Conservation (phyloP, 2,888 invertebrate species). For the Pyrocoelia pectoralis region DNA sequence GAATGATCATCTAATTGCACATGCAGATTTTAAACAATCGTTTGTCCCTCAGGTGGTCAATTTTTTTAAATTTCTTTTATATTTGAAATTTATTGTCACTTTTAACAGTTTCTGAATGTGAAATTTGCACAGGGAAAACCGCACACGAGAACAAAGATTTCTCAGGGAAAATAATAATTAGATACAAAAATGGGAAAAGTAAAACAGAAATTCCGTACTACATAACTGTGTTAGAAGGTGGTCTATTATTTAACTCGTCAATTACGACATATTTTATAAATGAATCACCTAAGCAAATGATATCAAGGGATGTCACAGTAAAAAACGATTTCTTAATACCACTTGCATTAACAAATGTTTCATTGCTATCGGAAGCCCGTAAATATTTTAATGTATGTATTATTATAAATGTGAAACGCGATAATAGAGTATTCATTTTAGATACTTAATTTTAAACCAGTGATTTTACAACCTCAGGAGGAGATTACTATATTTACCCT, state of each 20-base stretch:
- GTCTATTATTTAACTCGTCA: conserved; percentile 65
- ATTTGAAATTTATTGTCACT: neutral
- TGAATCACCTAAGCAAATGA: conserved; percentile 50
- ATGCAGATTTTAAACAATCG: too few relatives aligned
- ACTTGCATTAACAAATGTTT: conserved; percentile 75
- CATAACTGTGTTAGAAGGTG: conserved; percentile 66
- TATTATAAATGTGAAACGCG: neutral
- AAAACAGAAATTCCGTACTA: conserved; percentile 71
- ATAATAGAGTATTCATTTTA: conserved; percentile 51
- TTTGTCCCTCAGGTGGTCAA: too few relatives aligned
- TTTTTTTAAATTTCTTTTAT: conserved; percentile 57
- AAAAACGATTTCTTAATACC: conserved; percentile 79
- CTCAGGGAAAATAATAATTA: conserved; percentile 66
- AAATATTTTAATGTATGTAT: conserved; percentile 67
- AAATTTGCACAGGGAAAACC: conserved; percentile 62
- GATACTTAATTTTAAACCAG: conserved; percentile 69
- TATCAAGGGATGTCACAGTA: conserved; percentile 64
- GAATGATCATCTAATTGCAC: too few relatives aligned
- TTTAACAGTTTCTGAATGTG: too few relatives aligned
- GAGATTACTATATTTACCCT: conserved; percentile 67
- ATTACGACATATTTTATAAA: conserved; percentile 62
- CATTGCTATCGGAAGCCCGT: conserved; percentile 68
- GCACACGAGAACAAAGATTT: conserved; percentile 65
- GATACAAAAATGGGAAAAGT: conserved; percentile 60
- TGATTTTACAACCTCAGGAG: conserved; percentile 67